A percentile compares a stretch with the other conserved stretches of the same genome.
Conservation (phyloP, 2,113 vertebrate species). For the Hiodon tergisus region DNA sequence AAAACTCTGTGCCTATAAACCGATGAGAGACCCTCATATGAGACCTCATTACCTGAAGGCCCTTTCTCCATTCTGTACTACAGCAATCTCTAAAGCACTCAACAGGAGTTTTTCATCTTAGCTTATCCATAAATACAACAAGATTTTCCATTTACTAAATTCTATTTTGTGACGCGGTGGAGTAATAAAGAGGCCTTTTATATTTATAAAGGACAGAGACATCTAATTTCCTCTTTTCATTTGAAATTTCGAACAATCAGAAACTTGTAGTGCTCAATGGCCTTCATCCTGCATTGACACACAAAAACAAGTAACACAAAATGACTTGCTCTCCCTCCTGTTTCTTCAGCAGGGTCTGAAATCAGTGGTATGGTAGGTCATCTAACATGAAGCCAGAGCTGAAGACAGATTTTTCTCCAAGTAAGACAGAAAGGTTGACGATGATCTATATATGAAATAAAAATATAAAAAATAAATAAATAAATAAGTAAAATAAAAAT, state of each 20-base stretch:
- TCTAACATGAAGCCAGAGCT: no score
- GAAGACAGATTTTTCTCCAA: no score
- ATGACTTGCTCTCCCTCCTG: no score
- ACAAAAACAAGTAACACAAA: no score
- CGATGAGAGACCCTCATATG: neutral
- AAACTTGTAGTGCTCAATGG: neutral
- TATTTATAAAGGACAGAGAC: neutral
- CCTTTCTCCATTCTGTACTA: neutral
- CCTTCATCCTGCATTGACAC: no score
- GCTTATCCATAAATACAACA: neutral
- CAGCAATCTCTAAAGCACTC: neutral
- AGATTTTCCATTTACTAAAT: no score
- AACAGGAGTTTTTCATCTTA: neutral
- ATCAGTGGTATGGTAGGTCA: no score
- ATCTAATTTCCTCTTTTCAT: neutral
- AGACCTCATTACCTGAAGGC: no score
- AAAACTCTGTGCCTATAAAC: conserved; percentile 1
- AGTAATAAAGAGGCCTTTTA: neutral
- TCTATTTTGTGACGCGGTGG: no score
- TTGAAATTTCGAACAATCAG: conserved; percentile 10
- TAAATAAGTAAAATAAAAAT: neutral
- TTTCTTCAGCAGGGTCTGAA: no score
- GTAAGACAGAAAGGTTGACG: no score
- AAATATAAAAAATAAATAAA: neutral
- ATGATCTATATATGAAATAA: no score